Percentiles rank a stretch among this genome's conserved stretches.
phyloP scores from a whole-genome alignment of 2,113 vertebrate species.

The Isichthys henryi region DNA sequence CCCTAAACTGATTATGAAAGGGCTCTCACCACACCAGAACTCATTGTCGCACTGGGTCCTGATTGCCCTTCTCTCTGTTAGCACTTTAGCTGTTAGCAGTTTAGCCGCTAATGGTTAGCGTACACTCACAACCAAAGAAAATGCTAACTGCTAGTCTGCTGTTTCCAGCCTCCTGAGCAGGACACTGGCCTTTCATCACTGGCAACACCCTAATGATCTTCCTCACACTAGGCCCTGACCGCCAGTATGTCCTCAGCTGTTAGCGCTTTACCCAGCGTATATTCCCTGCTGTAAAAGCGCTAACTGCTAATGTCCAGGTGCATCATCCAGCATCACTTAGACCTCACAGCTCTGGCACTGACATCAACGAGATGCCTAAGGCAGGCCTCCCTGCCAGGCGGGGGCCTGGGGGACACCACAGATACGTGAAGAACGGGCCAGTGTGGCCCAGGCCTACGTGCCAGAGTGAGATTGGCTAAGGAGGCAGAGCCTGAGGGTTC shows the following conservation, averaged over 20 bases:
- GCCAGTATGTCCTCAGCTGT: neutral
- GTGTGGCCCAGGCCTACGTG: neutral
- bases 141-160: neutral
- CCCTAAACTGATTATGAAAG: neutral
- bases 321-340: neutral
- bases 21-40: neutral
- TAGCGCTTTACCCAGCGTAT: neutral
- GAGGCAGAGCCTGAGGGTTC: neutral
- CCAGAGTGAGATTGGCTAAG: neutral
- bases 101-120: neutral
- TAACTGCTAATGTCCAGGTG: neutral
- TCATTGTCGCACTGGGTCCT: neutral
- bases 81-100: neutral
- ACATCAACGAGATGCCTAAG: neutral
- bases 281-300: neutral
- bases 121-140: neutral
- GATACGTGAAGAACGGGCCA: neutral
- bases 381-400: neutral
- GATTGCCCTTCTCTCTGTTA: neutral
- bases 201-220: neutral
- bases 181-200: neutral
- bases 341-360: neutral
- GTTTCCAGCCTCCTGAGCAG: neutral
- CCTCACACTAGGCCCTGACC: neutral
- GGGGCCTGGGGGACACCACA: neutral